Evolutionary conservation across 1,140 invertebrate genomes (phyloP).

Genomic region (Latrodectus geometricus): DNA sequence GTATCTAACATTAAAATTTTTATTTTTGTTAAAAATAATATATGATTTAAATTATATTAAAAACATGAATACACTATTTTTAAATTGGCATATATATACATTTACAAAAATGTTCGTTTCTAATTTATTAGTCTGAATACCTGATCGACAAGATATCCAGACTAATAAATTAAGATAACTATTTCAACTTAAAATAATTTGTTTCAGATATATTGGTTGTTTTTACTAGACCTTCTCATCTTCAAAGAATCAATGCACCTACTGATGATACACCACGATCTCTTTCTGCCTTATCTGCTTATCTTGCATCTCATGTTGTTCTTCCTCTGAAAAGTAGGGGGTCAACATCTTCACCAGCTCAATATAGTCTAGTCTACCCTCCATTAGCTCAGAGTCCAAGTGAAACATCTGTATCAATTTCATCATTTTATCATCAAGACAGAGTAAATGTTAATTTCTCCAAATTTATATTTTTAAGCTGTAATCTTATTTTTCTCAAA

Average conservation of each 20-base stretch:
- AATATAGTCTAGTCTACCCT: conserved; percentile 66
- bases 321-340: conserved; percentile 65
- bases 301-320: conserved; percentile 69
- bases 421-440: conserved; percentile 80
- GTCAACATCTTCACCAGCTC: conserved; percentile 61
- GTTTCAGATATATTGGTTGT: conserved; percentile 79
- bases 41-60: too few species aligned
- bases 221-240: conserved; percentile 83
- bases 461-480: background rate
- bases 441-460: conserved; percentile 14
- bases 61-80: too few species aligned
- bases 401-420: conserved; percentile 68
- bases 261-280: conserved; percentile 79
- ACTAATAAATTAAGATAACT: too few species aligned
- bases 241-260: conserved; percentile 75
- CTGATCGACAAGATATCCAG: too few species aligned
- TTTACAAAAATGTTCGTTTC: too few species aligned
- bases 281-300: conserved; percentile 79
- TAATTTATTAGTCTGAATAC: too few species aligned
- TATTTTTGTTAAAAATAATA: too few species aligned
- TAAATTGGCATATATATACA: too few species aligned
- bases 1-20: too few species aligned
- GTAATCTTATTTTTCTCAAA: background rate
- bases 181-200: background rate
- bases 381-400: conserved; percentile 67